Conservation (phyloP, 30 jellyfish, hydroid and myxozoan species). For the Aurelia aurita region DNA sequence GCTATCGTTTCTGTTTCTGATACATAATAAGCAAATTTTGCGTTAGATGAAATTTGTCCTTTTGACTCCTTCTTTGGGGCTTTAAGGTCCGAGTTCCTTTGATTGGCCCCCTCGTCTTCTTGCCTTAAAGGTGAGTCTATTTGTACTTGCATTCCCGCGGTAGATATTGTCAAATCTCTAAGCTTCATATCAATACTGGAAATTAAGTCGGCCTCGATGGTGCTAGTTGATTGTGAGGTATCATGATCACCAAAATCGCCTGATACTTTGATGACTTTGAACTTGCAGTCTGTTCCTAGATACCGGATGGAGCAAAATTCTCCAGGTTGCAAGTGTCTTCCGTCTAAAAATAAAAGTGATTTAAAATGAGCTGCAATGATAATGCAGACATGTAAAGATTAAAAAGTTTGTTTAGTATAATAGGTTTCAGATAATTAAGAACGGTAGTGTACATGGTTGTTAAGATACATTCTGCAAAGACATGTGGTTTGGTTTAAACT, state of each 20-base stretch:
- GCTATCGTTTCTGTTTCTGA: slow-evolving; percentile 10
- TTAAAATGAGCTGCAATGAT: too few species aligned
- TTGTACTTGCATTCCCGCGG: neutral
- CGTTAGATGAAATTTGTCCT: neutral
- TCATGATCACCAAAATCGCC: slow-evolving; percentile 49
- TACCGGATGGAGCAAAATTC: slow-evolving; percentile 2
- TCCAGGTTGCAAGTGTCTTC: slow-evolving; percentile 13
- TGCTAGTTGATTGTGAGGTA: neutral
- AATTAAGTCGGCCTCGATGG: neutral
- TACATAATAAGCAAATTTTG: slow-evolving; percentile 22
- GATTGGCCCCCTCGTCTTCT: neutral
- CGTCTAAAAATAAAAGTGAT: slow-evolving; percentile 10
- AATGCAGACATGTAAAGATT: too few species aligned
- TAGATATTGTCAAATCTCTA: slow-evolving; percentile 2
- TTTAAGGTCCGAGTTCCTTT: neutral
- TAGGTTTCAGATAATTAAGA: too few species aligned
- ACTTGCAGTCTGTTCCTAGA: slow-evolving; percentile 8
- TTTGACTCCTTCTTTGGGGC: neutral
- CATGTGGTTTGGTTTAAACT: too few species aligned
- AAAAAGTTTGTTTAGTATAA: too few species aligned
- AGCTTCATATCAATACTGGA: neutral
- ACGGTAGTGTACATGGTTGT: too few species aligned
- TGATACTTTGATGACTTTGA: neutral
- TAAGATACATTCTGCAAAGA: too few species aligned
- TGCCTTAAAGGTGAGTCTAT: neutral